phyloP scores from a whole-genome alignment of 2,888 invertebrate species.

The Oscheius sp. region DNA sequence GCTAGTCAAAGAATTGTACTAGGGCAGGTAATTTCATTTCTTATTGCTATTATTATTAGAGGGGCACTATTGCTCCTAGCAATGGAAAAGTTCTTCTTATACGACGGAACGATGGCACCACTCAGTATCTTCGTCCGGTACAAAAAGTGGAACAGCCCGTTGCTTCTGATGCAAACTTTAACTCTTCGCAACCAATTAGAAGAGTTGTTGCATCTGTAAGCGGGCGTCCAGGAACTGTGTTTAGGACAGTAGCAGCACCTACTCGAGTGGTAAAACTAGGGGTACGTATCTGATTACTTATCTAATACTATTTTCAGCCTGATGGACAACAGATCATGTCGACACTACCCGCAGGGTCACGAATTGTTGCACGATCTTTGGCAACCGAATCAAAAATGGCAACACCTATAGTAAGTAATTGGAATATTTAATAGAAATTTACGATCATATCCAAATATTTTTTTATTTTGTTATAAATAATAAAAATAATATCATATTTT shows the following conservation, averaged over 20 bases:
- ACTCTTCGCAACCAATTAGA: not conserved
- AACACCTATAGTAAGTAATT: too few relatives aligned
- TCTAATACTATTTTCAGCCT: not conserved
- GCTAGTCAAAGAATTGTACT: constrained; percentile 4
- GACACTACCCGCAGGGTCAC: constrained; percentile 1
- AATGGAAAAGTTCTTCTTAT: constrained; percentile 34
- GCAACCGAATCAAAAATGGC: too few relatives aligned
- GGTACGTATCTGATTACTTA: not conserved
- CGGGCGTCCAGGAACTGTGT: not conserved
- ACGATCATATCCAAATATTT: too few relatives aligned
- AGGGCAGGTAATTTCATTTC: not conserved
- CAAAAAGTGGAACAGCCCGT: not conserved
- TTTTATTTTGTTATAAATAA: too few relatives aligned
- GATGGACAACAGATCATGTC: constrained; percentile 30
- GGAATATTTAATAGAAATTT: too few relatives aligned
- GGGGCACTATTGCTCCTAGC: not conserved
- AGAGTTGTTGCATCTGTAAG: constrained; percentile 13
- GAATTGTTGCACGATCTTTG: not conserved
- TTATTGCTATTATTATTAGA: not conserved
- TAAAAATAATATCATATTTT: too few relatives aligned
- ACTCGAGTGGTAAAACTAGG: constrained; percentile 8
- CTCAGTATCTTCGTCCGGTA: constrained; percentile 36
- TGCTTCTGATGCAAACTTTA: not conserved
- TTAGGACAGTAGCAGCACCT: constrained; percentile 8
- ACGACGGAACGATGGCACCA: constrained; percentile 37